Evolutionary conservation across 2,113 vertebrate species (phyloP), one percentile per base, ranked within the genome.

Genomic region (Formicarius rufipectus): DNA sequence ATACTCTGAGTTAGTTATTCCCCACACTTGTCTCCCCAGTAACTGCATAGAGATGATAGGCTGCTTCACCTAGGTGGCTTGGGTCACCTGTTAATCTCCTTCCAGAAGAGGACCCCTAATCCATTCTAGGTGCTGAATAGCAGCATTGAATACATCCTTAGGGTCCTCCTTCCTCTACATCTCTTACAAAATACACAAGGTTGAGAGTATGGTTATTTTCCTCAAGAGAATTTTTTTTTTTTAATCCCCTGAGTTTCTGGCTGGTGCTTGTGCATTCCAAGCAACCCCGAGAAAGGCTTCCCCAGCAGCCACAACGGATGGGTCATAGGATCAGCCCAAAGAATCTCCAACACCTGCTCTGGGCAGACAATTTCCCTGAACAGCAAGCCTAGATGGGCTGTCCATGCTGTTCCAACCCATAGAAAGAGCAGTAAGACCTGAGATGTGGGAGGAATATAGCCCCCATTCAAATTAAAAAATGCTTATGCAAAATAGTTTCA

Each of bases 351-450:
- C 30, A 22, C 18, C 58, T 58, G 33, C 18, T n/a, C 68, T 28
- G 20, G 49, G 37, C 44, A 80, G 58, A 59, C 42, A 64, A 2
- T 49, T 67, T 31, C 22, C 33, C 47, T 30, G 19, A 78, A 50
- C 1, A 58, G 35, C 35, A 75, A 49, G 25, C 37, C 33, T 4
- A 5, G 50, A 31, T 33, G 18, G 24, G 27, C 17, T 73, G n/a
- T 22, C n/a, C 37, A 0, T 53, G 47, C 9, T 73, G 21, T 42
- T 87, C n/a, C 66, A 73, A 24, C 4, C 6, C 14, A 1, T 0
- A 82, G 44, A 78, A 90, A 74, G 1, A 81, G 45, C 44, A 88
- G 25, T 8, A 21, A 75, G 28, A 64, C 40, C 49, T 49, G 27
- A 68, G 35, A 56, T 44, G 23, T 4, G 11, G n/a, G 24, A 62